phyloP scores from a whole-genome alignment of 2,113 vertebrate genomes.

The Clarias macrocephalus region DNA sequence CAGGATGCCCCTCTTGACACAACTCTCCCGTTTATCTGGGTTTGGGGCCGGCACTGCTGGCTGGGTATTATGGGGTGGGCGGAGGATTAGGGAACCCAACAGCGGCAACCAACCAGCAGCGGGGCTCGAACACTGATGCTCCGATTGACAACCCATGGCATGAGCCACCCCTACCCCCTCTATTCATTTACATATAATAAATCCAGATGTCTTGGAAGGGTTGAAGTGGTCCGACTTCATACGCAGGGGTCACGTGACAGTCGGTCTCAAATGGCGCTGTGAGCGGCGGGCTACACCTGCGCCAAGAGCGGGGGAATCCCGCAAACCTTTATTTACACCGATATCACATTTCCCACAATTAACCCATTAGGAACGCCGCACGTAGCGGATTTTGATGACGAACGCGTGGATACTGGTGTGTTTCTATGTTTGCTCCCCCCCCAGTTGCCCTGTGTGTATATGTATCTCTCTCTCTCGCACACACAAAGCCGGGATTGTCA shows the following conservation, averaged over 20 bases:
- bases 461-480: background rate
- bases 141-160: too few species aligned
- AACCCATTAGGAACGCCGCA: background rate
- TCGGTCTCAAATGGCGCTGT: slow-evolving; percentile 27
- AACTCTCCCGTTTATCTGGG: too few species aligned
- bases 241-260: slow-evolving; percentile 3
- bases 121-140: too few species aligned
- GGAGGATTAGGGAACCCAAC: too few species aligned
- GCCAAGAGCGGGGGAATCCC: background rate
- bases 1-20: too few species aligned
- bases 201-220: background rate
- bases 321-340: background rate
- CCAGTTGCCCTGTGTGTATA: too few species aligned
- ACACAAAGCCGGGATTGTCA: slow-evolving; percentile 48
- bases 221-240: background rate
- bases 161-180: too few species aligned
- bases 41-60: too few species aligned
- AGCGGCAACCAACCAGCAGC: too few species aligned
- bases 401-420: background rate
- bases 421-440: background rate
- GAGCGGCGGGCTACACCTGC: slow-evolving; percentile 1
- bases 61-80: too few species aligned
- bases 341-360: background rate
- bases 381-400: background rate
- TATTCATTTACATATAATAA: too few species aligned